Percentiles rank a stretch among this genome's conserved stretches.
Conservation (phyloP, 1,140 invertebrate genomes). For the Phymorhynchus buccinoides region DNA sequence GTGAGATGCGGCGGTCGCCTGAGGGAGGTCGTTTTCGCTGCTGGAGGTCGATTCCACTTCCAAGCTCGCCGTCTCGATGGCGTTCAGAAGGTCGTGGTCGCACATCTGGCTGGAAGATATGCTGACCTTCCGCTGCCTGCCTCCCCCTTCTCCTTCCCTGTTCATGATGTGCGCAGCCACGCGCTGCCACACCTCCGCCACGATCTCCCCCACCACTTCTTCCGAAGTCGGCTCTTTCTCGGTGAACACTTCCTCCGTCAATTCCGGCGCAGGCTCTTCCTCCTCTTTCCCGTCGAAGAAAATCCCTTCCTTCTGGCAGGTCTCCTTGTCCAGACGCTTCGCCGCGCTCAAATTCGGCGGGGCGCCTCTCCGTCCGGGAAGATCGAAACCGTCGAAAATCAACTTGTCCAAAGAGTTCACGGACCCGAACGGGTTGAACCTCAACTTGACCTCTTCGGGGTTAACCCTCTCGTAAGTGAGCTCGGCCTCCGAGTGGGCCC, state of each 20-base stretch:
- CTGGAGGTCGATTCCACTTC: slow-evolving; percentile 62
- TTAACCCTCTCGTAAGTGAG: slow-evolving; percentile 68
- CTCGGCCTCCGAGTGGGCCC: slow-evolving; percentile 62
- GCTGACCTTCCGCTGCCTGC: slow-evolving; percentile 39
- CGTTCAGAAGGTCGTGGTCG: slow-evolving; percentile 63
- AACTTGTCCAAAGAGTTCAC: slow-evolving; percentile 66
- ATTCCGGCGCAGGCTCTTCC: slow-evolving; percentile 42
- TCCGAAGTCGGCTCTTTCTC: slow-evolving; percentile 44
- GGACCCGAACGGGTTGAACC: slow-evolving; percentile 72
- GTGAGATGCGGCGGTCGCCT: background rate
- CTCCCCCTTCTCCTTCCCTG: background rate
- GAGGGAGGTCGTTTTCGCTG: slow-evolving; percentile 55
- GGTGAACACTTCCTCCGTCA: slow-evolving; percentile 47
- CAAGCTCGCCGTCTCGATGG: slow-evolving; percentile 56
- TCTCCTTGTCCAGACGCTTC: slow-evolving; percentile 67
- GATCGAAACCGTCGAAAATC: slow-evolving; percentile 65
- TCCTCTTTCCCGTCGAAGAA: slow-evolving; percentile 64
- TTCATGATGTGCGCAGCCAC: slow-evolving; percentile 56
- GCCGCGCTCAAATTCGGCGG: slow-evolving; percentile 52
- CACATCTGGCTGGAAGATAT: slow-evolving; percentile 49
- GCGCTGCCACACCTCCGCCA: slow-evolving; percentile 77
- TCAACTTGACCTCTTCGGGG: slow-evolving; percentile 65
- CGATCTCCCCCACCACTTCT: slow-evolving; percentile 76
- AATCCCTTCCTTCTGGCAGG: slow-evolving; percentile 71
- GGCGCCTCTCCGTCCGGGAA: slow-evolving; percentile 45